Conservation (phyloP, 2,797 vertebrate species). For the Danio jaintianensis region DNA sequence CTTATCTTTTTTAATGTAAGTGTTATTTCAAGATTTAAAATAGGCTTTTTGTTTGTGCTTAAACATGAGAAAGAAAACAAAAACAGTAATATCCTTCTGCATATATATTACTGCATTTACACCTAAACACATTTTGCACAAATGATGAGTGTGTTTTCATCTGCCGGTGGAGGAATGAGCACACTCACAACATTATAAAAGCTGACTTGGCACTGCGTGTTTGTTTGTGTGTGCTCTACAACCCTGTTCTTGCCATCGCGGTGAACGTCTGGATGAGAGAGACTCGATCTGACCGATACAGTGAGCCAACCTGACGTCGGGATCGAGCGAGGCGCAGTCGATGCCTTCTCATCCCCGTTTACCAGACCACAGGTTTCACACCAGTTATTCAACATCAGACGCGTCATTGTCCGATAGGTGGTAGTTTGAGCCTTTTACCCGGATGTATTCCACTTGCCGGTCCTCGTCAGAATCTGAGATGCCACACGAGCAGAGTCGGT, state of each 20-base stretch:
- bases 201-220: slow-evolving; percentile 43
- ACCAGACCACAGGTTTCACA: slow-evolving; percentile 38
- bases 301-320: slow-evolving; percentile 78
- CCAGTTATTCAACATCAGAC: slow-evolving; percentile 91
- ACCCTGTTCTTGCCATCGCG: slow-evolving; percentile 45
- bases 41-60: slow-evolving; percentile 1
- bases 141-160: slow-evolving; percentile 34
- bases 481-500: slow-evolving; percentile 92
- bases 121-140: slow-evolving; percentile 36
- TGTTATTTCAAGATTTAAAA: slow-evolving; percentile 5
- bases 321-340: slow-evolving; percentile 73
- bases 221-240: slow-evolving; percentile 50
- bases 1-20: slow-evolving; percentile 24
- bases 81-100: slow-evolving; percentile 14
- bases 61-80: background rate
- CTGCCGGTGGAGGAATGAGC: slow-evolving; percentile 30
- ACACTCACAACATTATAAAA: slow-evolving; percentile 43
- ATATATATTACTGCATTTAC: slow-evolving; percentile 37
- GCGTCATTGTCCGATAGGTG: slow-evolving; percentile 99
- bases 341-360: slow-evolving; percentile 71
- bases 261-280: slow-evolving; percentile 49
- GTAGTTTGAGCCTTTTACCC: slow-evolving; percentile 98
- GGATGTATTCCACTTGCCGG: slow-evolving; percentile 97
- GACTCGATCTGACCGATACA: slow-evolving; percentile 72
- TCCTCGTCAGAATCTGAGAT: slow-evolving; percentile 91